Evolutionary conservation across 1,140 invertebrate genomes (phyloP).

Genomic region (Calephelis virginiensis): DNA sequence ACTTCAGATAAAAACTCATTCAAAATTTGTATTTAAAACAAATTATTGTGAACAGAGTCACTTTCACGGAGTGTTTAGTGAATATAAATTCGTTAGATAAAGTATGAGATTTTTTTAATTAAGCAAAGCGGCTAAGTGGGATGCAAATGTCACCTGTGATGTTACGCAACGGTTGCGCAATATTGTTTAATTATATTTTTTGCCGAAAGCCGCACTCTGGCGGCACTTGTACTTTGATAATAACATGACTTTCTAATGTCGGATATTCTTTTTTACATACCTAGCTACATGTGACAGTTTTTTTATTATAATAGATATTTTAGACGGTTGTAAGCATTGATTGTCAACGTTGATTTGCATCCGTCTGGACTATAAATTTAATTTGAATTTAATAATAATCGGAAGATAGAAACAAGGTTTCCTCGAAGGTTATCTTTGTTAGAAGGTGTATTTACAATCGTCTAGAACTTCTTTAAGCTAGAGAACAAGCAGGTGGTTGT

Average conservation of each 20-base stretch:
- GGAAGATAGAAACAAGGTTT: too few relatives aligned
- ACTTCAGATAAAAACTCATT: too few relatives aligned
- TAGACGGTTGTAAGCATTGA: too few relatives aligned
- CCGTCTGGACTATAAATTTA: too few relatives aligned
- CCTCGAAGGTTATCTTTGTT: too few relatives aligned
- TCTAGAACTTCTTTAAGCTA: too few relatives aligned
- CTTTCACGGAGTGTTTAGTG: constrained; percentile 1
- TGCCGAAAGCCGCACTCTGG: background rate
- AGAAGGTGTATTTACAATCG: too few relatives aligned
- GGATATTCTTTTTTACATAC: background rate
- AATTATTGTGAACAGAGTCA: background rate
- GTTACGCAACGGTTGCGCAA: constrained; percentile 3
- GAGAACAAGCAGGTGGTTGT: too few relatives aligned
- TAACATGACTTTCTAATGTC: constrained; percentile 3
- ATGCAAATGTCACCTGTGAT: background rate
- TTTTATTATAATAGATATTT: background rate
- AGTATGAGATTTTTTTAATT: constrained; percentile 7
- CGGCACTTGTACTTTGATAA: background rate
- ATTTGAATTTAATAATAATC: too few relatives aligned
- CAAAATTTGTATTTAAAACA: too few relatives aligned
- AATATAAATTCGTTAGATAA: constrained; percentile 1
- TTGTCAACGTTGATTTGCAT: too few relatives aligned
- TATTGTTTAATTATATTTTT: constrained; percentile 1
- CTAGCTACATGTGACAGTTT: background rate
- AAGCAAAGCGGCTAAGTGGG: background rate